A percentile compares a stretch with the other conserved stretches of the same genome.
Conservation (phyloP, 2,113 vertebrate species). For the Callipepla californica region DNA sequence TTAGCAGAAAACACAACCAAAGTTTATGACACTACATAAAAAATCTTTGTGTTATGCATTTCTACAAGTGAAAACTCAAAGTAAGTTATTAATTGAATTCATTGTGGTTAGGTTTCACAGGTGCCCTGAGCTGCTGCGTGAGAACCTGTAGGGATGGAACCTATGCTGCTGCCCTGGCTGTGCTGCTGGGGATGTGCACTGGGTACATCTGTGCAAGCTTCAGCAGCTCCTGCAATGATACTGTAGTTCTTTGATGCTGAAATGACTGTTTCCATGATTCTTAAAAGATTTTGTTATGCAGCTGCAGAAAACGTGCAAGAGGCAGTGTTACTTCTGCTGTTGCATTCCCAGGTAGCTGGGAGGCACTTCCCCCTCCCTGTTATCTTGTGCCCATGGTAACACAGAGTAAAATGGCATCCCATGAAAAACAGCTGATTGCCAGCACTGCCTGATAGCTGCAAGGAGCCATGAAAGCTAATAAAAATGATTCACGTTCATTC, state of each 20-base stretch:
- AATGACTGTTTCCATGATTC: neutral
- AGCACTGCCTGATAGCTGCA: neutral
- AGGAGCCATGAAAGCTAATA: neutral
- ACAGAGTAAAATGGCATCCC: neutral
- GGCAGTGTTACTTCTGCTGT: neutral
- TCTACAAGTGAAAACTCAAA: neutral
- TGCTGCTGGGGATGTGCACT: neutral
- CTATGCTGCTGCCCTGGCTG: neutral
- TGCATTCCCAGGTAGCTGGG: neutral
- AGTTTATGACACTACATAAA: neutral
- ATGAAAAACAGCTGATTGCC: neutral
- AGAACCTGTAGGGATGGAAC: neutral
- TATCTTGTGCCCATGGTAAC: neutral
- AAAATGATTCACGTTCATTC: neutral
- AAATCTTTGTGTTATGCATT: neutral
- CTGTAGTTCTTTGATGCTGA: neutral
- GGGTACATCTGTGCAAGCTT: fast-evolving
- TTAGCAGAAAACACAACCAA: neutral
- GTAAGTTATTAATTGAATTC: neutral
- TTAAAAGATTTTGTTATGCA: neutral
- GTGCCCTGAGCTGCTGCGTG: neutral
- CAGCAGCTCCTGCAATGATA: neutral
- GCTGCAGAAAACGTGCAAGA: neutral
- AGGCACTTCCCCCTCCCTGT: neutral
- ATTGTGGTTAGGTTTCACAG: neutral